A percentile compares a stretch with the other conserved stretches of the same genome.
Conservation (phyloP, 2,888 invertebrate species). For the Linnaemya tessellans region DNA sequence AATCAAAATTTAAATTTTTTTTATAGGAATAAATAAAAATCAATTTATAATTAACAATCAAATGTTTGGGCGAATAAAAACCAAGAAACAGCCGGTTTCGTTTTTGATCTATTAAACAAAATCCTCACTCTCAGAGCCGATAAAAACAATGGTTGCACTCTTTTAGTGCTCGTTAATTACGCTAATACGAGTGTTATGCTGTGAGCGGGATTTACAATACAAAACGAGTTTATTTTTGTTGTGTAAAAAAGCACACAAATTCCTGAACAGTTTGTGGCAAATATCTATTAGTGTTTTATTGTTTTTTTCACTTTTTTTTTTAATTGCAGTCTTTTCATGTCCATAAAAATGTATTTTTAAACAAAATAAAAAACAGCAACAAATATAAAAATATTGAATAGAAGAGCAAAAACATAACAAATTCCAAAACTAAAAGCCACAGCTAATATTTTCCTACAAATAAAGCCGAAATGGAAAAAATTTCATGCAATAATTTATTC, state of each 20-base stretch:
- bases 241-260: constrained; percentile 39
- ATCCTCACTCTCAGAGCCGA: neutral
- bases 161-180: constrained; percentile 11
- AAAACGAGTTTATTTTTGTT: constrained; percentile 32
- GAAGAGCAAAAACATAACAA: constrained; percentile 38
- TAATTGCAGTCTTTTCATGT: constrained; percentile 16
- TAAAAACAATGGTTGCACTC: neutral
- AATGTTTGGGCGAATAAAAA: too few species aligned
- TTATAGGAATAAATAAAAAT: too few species aligned
- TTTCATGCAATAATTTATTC: constrained; percentile 37
- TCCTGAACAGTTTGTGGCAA: constrained; percentile 53
- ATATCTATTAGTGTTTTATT: constrained; percentile 23
- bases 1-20: too few species aligned
- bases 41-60: too few species aligned
- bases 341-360: constrained; percentile 47
- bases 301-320: constrained; percentile 1
- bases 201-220: neutral
- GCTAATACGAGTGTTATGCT: neutral
- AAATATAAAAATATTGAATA: constrained; percentile 1
- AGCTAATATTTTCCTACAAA: constrained; percentile 19
- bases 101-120: neutral
- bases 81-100: neutral
- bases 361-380: constrained; percentile 26
- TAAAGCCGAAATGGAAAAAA: constrained; percentile 40
- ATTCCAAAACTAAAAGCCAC: constrained; percentile 24